Evolutionary conservation across 2,797 vertebrate species (phyloP), one percentile per base, ranked within the genome.

Genomic region (Acrossocheilus fasciatus): DNA sequence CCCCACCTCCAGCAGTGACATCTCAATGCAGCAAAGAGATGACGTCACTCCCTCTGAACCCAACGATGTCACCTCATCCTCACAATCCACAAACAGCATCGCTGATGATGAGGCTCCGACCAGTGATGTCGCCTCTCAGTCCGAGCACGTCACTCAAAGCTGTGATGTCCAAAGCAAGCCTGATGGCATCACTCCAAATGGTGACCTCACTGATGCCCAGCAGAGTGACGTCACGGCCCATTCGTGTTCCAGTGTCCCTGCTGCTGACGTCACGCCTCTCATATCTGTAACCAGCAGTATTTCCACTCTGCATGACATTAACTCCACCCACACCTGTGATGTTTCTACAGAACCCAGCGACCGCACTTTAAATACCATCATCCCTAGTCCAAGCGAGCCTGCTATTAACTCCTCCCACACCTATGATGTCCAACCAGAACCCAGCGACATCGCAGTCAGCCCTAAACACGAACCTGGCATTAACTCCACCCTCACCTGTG

Each of bases 21-120:
- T 83, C 64, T 72, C 26, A 43, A 57, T 47, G 54, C 66, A 59
- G 15, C 64, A 64, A 69, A 81, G 81, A 36, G 17, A 50, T 82
- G 79, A 83, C 3, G 0, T 82, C 66, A 79, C 82, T 88, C 82
- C 81, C 62, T 73, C 62, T 0, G 89, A 92, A 75, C 39, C 88
- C 0, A 26, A 2, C 1, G 90, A 93, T 47, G 85, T 81, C 70
- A 81, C 30, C 6, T 90, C 70, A 26, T 64, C 81, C 30, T 54
- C 69, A 17, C 77, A 86, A 50, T 26, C 81, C 80, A 66, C 43
- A 82, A 36, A 76, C 86, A 66, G 64, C 85, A 68, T 66, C 3
- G 76, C 18, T 85, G 41, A 59, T n/a, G 66, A 23, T 72, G 54
- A n/a, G 52, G 30, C 73, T 80, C 76, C 2, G 1, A 45, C 34